Evolutionary conservation across 2,797 vertebrate species (phyloP), one percentile per base, ranked within the genome.

Genomic region (Anniella stebbinsi): DNA sequence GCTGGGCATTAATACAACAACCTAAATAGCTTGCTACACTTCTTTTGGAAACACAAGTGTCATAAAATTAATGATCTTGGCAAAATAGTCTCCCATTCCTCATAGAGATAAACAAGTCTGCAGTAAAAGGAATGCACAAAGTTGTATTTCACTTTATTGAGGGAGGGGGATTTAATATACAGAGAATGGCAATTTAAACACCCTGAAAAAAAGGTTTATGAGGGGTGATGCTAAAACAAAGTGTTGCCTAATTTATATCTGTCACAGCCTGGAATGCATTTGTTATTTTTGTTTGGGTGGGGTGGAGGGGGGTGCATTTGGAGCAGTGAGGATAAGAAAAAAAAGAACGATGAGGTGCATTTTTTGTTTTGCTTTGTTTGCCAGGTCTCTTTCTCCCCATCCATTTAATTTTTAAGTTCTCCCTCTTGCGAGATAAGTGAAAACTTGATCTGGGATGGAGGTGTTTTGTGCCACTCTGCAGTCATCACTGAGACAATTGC

Each of bases 1-100:
- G 36, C 94, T 84, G 89, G 83, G 38, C 92, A 66, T 90, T 95
- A 91, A 94, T 91, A 88, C 84, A 93, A 94, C 91, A 63, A 88
- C 92, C 33, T 92, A 90, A 95, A 92, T 86, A 95, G 54, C 48
- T 81, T 83, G 70, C 80, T 83, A 84, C 73, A 91, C 92, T 81
- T 91, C 95, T 94, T 45, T 92, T 78, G 17, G 90, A 95, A 96
- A 94, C 84, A 93, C 18, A 93, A 92, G 70, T 82, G 69, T 87
- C 91, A 93, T 95, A 95, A 95, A 97, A 95, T 95, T 96, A 96
- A 95, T 94, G 88, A 94, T 95, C 89, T 94, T 91, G 94, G 66
- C 76, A 94, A 94, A 87, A 75, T 80, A 93, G 78, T 95, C 69
- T 41, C 90, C 66, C 90, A 70, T 88, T 96, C 87, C 73, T 94